phyloP scores from a whole-genome alignment of 2,888 invertebrate genomes.

The Lissonota sp. region DNA sequence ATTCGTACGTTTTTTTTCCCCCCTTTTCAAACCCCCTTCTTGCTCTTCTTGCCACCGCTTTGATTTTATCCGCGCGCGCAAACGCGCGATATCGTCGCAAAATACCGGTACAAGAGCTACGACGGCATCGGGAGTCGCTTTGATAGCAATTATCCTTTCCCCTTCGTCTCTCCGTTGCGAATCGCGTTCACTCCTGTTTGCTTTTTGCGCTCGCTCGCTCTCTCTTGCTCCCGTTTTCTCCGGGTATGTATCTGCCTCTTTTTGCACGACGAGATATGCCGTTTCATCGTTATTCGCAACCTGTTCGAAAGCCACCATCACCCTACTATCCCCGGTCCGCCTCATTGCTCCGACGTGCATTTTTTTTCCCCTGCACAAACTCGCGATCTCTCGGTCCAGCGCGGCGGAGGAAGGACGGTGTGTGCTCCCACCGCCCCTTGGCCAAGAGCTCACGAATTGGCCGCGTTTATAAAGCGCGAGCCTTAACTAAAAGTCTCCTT shows the following conservation, averaged over 20 bases:
- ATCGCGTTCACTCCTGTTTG: slow-evolving; percentile 38
- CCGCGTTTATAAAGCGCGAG: slow-evolving; percentile 69
- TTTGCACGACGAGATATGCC: slow-evolving; percentile 39
- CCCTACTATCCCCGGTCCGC: slow-evolving; percentile 32
- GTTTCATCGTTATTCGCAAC: slow-evolving; percentile 64
- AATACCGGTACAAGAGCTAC: slow-evolving; percentile 48
- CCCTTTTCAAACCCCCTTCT: slow-evolving; percentile 10
- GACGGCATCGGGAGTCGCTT: slow-evolving; percentile 58
- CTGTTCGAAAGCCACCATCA: slow-evolving; percentile 66
- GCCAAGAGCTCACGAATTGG: slow-evolving; percentile 59
- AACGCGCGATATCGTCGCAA: slow-evolving; percentile 51
- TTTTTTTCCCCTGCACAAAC: slow-evolving; percentile 33
- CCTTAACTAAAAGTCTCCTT: slow-evolving; percentile 78
- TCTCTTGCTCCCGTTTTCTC: slow-evolving; percentile 30
- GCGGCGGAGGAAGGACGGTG: slow-evolving; percentile 23
- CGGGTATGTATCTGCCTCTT: slow-evolving; percentile 46
- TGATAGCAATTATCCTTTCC: slow-evolving; percentile 67
- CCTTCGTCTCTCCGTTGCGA: slow-evolving; percentile 32
- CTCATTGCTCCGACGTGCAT: slow-evolving; percentile 1
- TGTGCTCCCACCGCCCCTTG: slow-evolving; percentile 16
- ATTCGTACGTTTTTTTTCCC: slow-evolving; percentile 43
- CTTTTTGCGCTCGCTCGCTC: slow-evolving; percentile 39
- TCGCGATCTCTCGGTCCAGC: slow-evolving; percentile 36
- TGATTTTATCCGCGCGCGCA: slow-evolving; percentile 31
- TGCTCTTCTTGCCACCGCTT: slow-evolving; percentile 20